Evolutionary conservation across 2,797 vertebrate genomes (phyloP).

Genomic region (Remorina albescens): DNA sequence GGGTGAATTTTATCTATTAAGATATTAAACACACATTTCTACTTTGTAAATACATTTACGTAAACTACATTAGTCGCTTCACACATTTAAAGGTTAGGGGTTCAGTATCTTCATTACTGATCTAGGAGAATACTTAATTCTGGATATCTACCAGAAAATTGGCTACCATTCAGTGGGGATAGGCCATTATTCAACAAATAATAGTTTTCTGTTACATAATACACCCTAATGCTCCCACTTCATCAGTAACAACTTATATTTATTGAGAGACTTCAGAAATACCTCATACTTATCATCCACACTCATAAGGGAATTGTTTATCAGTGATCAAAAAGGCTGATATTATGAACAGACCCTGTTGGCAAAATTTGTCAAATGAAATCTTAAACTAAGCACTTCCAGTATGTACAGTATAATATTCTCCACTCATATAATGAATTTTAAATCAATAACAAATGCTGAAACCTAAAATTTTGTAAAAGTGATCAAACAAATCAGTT

Average conservation of each 20-base stretch:
- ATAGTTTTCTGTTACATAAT: conserved; percentile 12
- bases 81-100: conserved; percentile 49
- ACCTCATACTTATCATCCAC: conserved; percentile 15
- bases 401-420: conserved; percentile 9
- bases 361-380: conserved; percentile 43
- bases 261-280: conserved; percentile 10
- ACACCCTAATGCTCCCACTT: conserved; percentile 55
- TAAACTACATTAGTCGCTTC: conserved; percentile 52
- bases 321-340: conserved; percentile 25
- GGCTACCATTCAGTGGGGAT: conserved; percentile 66
- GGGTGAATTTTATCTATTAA: conserved; percentile 33
- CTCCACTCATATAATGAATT: conserved; percentile 31
- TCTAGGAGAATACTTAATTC: conserved; percentile 46
- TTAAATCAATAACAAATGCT: conserved; percentile 53
- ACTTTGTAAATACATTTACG: conserved; percentile 64
- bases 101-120: conserved; percentile 33
- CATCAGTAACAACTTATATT: conserved; percentile 64
- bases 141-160: conserved; percentile 33
- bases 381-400: conserved; percentile 35
- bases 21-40: conserved; percentile 39
- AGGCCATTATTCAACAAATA: conserved; percentile 27
- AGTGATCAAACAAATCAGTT: conserved; percentile 67
- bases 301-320: conserved; percentile 26
- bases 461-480: conserved; percentile 58
- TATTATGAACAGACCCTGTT: conserved; percentile 21